A percentile compares a stretch with the other conserved stretches of the same genome.
Conservation (phyloP, 1,140 invertebrate species). For the Drosophila ogumai region DNA sequence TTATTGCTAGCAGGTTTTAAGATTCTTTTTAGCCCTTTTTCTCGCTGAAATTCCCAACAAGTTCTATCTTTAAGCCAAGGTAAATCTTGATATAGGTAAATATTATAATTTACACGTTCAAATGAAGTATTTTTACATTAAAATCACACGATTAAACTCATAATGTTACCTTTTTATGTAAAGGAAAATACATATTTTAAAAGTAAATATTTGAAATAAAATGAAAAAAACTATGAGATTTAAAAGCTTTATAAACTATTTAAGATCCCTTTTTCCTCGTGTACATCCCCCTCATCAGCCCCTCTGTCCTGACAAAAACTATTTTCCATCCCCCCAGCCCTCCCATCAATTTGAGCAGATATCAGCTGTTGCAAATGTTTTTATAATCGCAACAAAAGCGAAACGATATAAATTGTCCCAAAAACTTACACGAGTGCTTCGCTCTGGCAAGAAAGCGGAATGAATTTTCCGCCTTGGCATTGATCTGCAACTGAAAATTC, state of each 20-base stretch:
- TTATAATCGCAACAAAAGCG: constrained; percentile 64
- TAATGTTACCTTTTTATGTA: no score
- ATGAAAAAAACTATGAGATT: neutral
- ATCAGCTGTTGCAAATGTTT: constrained; percentile 79
- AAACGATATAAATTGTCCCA: constrained; percentile 39
- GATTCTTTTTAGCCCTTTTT: no score
- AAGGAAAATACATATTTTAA: no score
- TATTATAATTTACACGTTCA: no score
- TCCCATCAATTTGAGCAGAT: constrained; percentile 62
- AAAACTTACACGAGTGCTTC: constrained; percentile 19
- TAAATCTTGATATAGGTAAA: no score
- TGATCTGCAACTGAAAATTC: constrained; percentile 11
- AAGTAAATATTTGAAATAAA: no score
- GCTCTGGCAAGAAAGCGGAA: neutral
- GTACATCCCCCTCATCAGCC: neutral
- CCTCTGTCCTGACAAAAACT: constrained; percentile 2
- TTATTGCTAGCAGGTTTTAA: neutral
- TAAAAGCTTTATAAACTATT: neutral
- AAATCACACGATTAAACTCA: no score
- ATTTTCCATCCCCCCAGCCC: neutral
- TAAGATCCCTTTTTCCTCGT: neutral
- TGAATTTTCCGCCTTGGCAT: constrained; percentile 7
- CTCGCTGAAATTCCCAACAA: no score
- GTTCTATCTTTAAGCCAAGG: no score
- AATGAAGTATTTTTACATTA: no score